phyloP scores from a whole-genome alignment of 2,888 invertebrate genomes.

The Pantelozetes paolii region DNA sequence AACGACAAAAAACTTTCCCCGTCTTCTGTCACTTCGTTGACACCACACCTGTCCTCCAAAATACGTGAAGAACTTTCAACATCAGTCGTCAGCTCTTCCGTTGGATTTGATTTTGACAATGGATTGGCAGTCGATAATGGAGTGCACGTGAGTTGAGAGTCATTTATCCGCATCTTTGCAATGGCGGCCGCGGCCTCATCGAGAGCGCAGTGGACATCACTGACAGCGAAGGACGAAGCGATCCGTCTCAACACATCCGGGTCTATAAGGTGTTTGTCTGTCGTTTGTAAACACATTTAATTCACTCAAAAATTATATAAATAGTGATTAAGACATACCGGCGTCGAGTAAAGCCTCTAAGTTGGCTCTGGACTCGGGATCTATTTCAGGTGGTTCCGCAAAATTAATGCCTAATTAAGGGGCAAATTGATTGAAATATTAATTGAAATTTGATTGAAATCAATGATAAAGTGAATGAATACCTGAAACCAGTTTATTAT shows the following conservation, averaged over 20 bases:
- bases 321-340: constrained; percentile 57
- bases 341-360: constrained; percentile 90
- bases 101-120: background rate
- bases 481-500: constrained; percentile 41
- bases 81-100: background rate
- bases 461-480: too few relatives aligned
- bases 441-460: too few relatives aligned
- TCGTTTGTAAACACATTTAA: too few relatives aligned
- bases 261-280: constrained; percentile 64
- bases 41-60: constrained; percentile 25
- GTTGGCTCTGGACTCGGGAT: constrained; percentile 79
- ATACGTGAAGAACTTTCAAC: background rate
- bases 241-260: constrained; percentile 80
- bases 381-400: constrained; percentile 50
- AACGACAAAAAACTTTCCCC: constrained; percentile 92
- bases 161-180: constrained; percentile 87
- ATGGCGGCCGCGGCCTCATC: constrained; percentile 95
- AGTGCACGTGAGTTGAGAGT: constrained; percentile 2
- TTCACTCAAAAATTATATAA: background rate
- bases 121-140: background rate
- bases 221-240: constrained; percentile 69
- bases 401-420: constrained; percentile 21
- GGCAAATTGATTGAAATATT: constrained; percentile 30
- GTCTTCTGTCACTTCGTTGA: constrained; percentile 44
- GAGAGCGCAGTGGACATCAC: constrained; percentile 57